Evolutionary conservation across 2,888 invertebrate genomes (phyloP).

Genomic region (Bedellia somnulentella): DNA sequence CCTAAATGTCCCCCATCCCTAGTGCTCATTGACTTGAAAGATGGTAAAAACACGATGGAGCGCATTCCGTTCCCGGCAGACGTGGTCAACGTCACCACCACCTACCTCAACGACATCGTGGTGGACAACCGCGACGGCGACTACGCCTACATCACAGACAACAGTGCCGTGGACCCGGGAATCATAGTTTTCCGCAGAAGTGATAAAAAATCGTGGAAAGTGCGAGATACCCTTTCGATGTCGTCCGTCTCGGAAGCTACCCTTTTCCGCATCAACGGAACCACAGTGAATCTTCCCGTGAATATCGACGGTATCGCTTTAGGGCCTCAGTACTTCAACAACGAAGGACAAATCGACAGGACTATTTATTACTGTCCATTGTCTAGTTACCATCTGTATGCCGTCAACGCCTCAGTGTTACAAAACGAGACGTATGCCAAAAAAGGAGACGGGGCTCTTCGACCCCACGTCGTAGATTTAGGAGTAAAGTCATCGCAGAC

Average conservation of each 20-base stretch:
- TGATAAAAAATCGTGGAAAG: constrained; percentile 70
- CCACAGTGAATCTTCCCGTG: constrained; percentile 57
- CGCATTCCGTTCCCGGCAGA: constrained; percentile 65
- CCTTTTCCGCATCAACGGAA: constrained; percentile 63
- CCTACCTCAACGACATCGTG: constrained; percentile 72
- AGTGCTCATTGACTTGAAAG: constrained; percentile 67
- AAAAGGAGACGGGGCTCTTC: constrained; percentile 22
- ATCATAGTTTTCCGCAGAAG: constrained; percentile 70
- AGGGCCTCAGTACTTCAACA: constrained; percentile 57
- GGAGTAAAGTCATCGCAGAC: constrained; percentile 69
- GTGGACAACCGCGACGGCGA: constrained; percentile 70
- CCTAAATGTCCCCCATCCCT: constrained; percentile 68
- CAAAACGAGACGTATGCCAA: constrained; percentile 51
- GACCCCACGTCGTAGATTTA: constrained; percentile 58
- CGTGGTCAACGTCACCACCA: constrained; percentile 58
- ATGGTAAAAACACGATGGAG: constrained; percentile 54
- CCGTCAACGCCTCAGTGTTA: constrained; percentile 64
- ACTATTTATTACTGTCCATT: constrained; percentile 70
- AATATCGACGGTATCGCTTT: constrained; percentile 73
- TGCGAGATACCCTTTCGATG: constrained; percentile 68
- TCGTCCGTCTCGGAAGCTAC: constrained; percentile 59
- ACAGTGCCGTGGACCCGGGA: constrained; percentile 68
- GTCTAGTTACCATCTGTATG: constrained; percentile 68
- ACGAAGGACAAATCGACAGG: constrained; percentile 31
- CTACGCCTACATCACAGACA: constrained; percentile 74